Evolutionary conservation across 2,113 vertebrate genomes (phyloP), one percentile per base, ranked within the genome.

Genomic region (Nothobranchius kuhntae): DNA sequence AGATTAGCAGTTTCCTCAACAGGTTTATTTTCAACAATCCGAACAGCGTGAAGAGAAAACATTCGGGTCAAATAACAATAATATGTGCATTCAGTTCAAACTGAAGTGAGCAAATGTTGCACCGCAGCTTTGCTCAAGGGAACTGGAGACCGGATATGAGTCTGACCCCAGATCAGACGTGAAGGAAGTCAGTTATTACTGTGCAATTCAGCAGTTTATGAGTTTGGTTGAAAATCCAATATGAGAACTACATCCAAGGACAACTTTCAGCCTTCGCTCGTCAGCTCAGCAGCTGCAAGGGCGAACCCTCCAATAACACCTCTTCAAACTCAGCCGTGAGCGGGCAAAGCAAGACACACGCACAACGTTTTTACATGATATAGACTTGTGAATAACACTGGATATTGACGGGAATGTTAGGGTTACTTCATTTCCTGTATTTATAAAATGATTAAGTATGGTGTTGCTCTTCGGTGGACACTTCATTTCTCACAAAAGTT

Each of bases 91-190:
- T 83, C 66, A 46, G 64, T 44, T 62, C 74, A 50, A 76, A 75
- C 77, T 42, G 55, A 67, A 74, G 73, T 66, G 76, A 45, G 68
- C 82, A 75, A 78, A 75, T 38, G 15, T 63, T 75, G 75, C 77
- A 83, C 65, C 68, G 72, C 55, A 75, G 73, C 76, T 62, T 59
- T 48, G 55, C 84, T 75, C 81, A 73, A 67, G 86, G 82, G 88
- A 90, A 73, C 65, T 45, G n/a, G 46, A 79, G 77, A 87, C 89
- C 90, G 92, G 91, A 93, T 92, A 92, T 86, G 90, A 93, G 82
- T 61, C 81, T 71, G 84, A 91, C 84, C 73, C 80, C 52, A 61
- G 85, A 86, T 86, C 81, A 86, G 75, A 76, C 64, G 45, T 53
- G 73, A 63, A 77, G 89, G 89, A 87, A 90, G 91, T 83, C 70